phyloP scores from a whole-genome alignment of 2,888 invertebrate species.

The Melinopterus prodromus region DNA sequence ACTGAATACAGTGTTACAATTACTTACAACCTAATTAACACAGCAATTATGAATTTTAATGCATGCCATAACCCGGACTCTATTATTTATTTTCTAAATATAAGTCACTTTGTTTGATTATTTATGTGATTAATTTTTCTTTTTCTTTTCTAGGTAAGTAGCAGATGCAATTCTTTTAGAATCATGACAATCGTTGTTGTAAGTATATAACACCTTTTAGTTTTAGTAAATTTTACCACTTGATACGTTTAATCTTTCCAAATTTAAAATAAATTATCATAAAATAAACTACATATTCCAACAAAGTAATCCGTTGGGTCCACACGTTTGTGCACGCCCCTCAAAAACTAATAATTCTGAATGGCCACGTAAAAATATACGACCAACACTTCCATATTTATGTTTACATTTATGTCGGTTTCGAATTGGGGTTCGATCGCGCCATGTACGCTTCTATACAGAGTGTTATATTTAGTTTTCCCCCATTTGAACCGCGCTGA shows the following conservation, averaged over 20 bases:
- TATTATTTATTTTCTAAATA: no score
- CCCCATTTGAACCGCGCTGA: conserved; percentile 37
- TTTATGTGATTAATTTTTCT: neutral
- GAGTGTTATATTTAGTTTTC: neutral
- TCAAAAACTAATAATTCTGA: neutral
- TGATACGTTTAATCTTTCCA: no score
- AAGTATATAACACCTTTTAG: neutral
- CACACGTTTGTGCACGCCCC: neutral
- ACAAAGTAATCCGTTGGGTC: neutral
- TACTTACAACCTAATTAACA: no score
- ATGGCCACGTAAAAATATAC: neutral
- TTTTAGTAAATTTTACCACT: neutral
- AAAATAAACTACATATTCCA: no score
- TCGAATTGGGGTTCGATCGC: neutral
- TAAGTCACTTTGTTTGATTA: no score
- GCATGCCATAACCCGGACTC: no score
- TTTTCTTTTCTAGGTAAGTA: neutral
- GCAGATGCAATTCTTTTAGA: neutral
- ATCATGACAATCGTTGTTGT: neutral
- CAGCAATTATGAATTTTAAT: no score
- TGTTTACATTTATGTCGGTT: neutral
- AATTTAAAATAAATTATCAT: no score
- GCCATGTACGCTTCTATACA: neutral
- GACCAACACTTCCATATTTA: neutral
- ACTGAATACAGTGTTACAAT: no score